Evolutionary conservation across 2,113 vertebrate species (phyloP), one percentile per base, ranked within the genome.

Genomic region (Oriolus oriolus): DNA sequence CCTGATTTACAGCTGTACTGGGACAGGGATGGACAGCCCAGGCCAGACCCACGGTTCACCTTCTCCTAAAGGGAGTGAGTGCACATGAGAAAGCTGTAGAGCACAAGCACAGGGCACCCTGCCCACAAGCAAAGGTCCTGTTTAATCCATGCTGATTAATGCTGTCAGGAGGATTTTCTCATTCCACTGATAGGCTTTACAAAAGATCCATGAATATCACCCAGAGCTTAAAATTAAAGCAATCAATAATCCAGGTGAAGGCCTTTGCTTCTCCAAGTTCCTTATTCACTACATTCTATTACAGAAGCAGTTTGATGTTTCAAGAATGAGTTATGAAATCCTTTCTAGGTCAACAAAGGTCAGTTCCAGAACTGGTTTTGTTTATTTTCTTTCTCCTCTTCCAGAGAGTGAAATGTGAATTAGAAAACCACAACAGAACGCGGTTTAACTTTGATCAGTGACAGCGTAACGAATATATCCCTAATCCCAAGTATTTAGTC

Each of bases 121-220:
- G 86, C 86, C 71, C 90, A 95, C 37, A 26, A 84, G 73, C 57
- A 3, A 83, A 89, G 65, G 39, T 83, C 70, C 70, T 79, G 57
- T 28, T 81, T 95, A 95, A 96, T 82, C 93, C 89, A 82, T 1
- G 2, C 70, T 50, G 63, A 91, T 94, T 91, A 93, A 69, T 30
- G 59, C 91, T 87, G 81, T 49, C 91, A 91, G 82, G n/a, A 89
- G 66, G 93, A 94, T 95, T 90, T 93, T 89, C 94, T 93, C 66
- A 87, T 94, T 89, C 86, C 95, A 69, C 30, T 76, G 78, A 93
- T 30, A 93, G 66, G 93, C 89, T 95, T 96, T 91, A 96, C 70
- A 87, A 53, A 89, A 92, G 93, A 93, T 65, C 84, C 84, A 88
- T 49, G 87, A 93, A 66, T 85, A 89, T 76, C 78, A 83, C 59